Percentiles rank a stretch among this genome's conserved stretches.
Conservation (phyloP, 2,888 invertebrate species). For the Platynereis dumerilii region DNA sequence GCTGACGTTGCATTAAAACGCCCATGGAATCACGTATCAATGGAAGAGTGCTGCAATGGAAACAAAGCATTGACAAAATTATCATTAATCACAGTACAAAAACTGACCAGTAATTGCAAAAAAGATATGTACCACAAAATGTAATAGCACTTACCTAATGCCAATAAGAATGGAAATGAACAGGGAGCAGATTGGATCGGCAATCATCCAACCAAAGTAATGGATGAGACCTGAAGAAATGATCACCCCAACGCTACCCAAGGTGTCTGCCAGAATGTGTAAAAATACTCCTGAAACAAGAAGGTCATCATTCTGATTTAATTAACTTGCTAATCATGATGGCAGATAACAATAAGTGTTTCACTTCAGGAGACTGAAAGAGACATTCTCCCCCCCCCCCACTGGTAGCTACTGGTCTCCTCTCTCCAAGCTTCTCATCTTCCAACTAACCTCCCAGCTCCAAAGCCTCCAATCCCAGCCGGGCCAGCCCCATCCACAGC, state of each 20-base stretch:
- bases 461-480: no score
- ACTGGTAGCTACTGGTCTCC: no score
- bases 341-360: no score
- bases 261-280: slow-evolving; percentile 93
- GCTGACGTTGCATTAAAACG: slow-evolving; percentile 94
- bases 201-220: slow-evolving; percentile 97
- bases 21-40: slow-evolving; percentile 77
- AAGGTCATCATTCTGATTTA: no score
- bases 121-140: no score
- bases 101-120: not conserved
- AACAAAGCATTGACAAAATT: not conserved
- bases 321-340: no score
- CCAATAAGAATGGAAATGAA: slow-evolving; percentile 91
- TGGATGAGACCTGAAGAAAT: slow-evolving; percentile 93
- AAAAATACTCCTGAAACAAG: slow-evolving; percentile 80
- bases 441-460: no score
- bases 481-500: no score
- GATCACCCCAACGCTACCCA: slow-evolving; percentile 96
- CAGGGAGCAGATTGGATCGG: slow-evolving; percentile 97
- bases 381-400: no score
- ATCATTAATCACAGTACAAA: not conserved
- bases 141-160: slow-evolving; percentile 73
- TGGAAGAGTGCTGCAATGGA: slow-evolving; percentile 62
- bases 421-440: no score
- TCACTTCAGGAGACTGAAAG: no score